These are phyloP conservation scores for Nephotettix cincticeps DNA, from an alignment of 1,140 invertebrate genomes.

Conservation along the genomic window DNA sequence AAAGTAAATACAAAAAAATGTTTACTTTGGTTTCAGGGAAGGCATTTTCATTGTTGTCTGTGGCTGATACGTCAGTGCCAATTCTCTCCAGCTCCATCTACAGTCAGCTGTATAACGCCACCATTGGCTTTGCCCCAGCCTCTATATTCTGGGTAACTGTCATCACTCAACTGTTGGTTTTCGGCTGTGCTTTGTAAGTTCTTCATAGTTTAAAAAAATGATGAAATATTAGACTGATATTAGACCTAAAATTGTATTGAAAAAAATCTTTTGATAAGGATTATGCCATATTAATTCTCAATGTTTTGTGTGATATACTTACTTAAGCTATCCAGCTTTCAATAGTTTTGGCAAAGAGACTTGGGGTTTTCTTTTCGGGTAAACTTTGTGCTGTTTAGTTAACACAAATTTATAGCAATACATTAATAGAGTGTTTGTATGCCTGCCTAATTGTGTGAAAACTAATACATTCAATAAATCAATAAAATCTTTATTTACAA, in stretches of 20 bases:
- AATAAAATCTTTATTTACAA: no score
- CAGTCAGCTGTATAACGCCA: conserved; percentile 66
- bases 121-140: conserved; percentile 53
- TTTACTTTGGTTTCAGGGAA: no score
- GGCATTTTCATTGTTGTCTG: conserved; percentile 68
- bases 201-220: background rate
- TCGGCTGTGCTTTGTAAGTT: conserved; percentile 63
- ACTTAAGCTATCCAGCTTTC: background rate
- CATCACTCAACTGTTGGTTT: conserved; percentile 61
- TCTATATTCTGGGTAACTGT: conserved; percentile 69
- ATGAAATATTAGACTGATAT: background rate
- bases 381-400: background rate
- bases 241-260: background rate
- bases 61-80: conserved; percentile 73
- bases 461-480: no score
- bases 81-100: conserved; percentile 68
- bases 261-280: background rate
- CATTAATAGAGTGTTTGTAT: no score
- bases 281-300: no score
- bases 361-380: background rate
- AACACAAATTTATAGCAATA: no score
- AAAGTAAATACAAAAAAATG: no score
- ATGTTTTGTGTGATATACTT: no score
- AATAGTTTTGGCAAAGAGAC: background rate
- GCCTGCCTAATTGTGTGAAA: no score